phyloP scores from a whole-genome alignment of 2,113 vertebrate genomes.

The Ailuropoda melanoleuca region DNA sequence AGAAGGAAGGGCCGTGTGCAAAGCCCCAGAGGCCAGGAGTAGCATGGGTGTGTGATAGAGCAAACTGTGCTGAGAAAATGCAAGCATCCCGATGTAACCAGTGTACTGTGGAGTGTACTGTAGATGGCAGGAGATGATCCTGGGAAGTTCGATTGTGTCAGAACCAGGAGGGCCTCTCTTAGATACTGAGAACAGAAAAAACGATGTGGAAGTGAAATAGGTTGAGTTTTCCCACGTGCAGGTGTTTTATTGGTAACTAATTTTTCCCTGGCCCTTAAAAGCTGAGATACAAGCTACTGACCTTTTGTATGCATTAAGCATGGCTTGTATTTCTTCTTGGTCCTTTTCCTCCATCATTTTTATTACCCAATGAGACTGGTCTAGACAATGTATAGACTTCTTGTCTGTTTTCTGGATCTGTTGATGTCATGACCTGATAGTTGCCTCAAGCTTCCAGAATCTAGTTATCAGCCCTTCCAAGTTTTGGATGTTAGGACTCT shows the following conservation, averaged over 20 bases:
- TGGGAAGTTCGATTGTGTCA: neutral
- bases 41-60: neutral
- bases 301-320: neutral
- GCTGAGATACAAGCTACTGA: neutral
- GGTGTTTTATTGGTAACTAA: neutral
- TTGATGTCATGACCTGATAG: neutral
- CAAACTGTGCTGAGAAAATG: neutral
- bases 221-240: neutral
- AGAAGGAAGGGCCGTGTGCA: neutral
- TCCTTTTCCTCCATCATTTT: neutral
- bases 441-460: conserved; percentile 21
- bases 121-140: neutral
- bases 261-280: neutral
- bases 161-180: neutral
- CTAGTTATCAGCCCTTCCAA: neutral
- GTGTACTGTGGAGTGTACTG: neutral
- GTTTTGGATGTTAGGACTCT: neutral
- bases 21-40: neutral
- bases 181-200: conserved; percentile 44
- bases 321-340: neutral
- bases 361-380: neutral
- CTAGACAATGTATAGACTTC: neutral
- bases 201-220: neutral
- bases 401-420: conserved; percentile 6
- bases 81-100: neutral